Conservation (phyloP, 1,140 invertebrate genomes). For the Drosophila asahinai region DNA sequence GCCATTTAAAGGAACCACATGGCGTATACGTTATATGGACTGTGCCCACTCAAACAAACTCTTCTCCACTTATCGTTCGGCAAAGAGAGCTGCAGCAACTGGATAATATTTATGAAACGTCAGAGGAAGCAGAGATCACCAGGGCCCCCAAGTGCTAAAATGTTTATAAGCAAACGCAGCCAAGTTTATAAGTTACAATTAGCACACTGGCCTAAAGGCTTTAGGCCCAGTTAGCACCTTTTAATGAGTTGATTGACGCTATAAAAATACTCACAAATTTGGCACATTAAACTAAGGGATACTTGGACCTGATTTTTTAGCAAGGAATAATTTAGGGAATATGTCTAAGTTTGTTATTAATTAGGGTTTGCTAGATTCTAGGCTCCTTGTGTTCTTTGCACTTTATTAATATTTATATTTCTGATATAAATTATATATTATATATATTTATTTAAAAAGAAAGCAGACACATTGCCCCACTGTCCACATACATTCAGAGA, state of each 20-base stretch:
- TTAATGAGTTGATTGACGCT: constrained; percentile 36
- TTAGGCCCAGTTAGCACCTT: constrained; percentile 58
- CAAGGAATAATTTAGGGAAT: background rate
- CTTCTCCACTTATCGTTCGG: constrained; percentile 33
- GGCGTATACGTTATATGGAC: constrained; percentile 65
- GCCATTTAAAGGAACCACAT: constrained; percentile 66
- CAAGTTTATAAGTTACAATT: constrained; percentile 21
- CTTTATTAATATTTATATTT: too few relatives aligned
- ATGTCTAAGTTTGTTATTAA: background rate
- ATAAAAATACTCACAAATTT: constrained; percentile 8
- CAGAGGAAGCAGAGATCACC: constrained; percentile 21
- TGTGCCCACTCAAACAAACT: constrained; percentile 54
- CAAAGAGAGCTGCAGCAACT: constrained; percentile 21
- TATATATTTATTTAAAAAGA: background rate
- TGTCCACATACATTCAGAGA: constrained; percentile 35
- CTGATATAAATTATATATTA: too few relatives aligned
- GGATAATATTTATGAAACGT: constrained; percentile 59
- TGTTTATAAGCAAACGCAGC: constrained; percentile 26
- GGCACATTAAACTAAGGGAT: constrained; percentile 2
- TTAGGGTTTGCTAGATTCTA: too few relatives aligned
- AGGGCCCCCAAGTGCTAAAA: constrained; percentile 16
- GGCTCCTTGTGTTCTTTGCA: too few relatives aligned
- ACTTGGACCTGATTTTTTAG: background rate
- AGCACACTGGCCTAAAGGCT: constrained; percentile 45
- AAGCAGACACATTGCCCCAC: constrained; percentile 11